These are phyloP conservation scores for Pristionchus mayeri DNA, from an alignment of 2,888 invertebrate genomes.

Conservation along the genomic window DNA sequence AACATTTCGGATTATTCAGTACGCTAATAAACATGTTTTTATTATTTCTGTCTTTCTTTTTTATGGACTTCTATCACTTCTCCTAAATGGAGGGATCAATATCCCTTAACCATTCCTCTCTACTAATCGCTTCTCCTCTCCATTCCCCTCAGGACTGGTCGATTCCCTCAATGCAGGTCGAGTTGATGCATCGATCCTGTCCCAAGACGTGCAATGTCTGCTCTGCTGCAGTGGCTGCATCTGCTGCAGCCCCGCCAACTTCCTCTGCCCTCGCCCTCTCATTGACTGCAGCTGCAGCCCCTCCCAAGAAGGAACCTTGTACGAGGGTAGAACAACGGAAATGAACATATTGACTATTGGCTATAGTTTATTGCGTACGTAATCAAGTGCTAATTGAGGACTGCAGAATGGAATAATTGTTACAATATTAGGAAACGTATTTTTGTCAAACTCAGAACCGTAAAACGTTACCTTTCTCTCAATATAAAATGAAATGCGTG, in stretches of 20 bases:
- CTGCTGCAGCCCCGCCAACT: neutral
- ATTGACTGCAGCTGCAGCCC: neutral
- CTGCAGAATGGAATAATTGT: too few species aligned
- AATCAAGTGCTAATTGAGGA: too few species aligned
- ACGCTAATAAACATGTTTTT: neutral
- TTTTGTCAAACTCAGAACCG: too few species aligned
- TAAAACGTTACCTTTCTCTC: too few species aligned
- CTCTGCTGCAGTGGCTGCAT: neutral
- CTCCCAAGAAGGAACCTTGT: neutral
- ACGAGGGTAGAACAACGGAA: neutral
- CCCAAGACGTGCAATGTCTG: constrained; percentile 48
- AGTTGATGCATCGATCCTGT: constrained; percentile 44
- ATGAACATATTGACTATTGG: too few species aligned
- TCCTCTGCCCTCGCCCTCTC: neutral
- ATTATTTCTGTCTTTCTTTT: neutral
- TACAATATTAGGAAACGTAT: too few species aligned
- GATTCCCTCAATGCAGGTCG: constrained; percentile 21
- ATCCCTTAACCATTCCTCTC: too few species aligned
- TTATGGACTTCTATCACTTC: neutral
- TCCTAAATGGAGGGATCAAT: too few species aligned
- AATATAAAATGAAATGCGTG: too few species aligned
- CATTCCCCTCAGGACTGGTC: neutral
- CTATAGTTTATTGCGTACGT: too few species aligned
- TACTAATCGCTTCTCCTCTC: too few species aligned
- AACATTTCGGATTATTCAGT: too few species aligned